Base-by-base conservation (phyloP, 1,140 invertebrate genomes). In the Zaprionus africanus region DNA sequence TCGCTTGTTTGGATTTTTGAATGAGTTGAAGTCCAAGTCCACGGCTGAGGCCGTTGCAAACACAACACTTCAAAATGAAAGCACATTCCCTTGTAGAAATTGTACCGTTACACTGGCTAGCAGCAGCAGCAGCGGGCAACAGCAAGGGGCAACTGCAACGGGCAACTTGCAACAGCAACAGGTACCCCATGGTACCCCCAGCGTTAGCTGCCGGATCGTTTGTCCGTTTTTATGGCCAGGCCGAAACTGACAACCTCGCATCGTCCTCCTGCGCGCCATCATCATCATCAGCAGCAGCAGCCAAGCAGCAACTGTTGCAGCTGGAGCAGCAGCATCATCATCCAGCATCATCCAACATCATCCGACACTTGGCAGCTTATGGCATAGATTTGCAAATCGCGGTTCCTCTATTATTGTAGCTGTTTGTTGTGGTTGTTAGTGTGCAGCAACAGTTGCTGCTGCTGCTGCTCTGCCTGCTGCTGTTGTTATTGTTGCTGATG, bases 11-110 rank as follows among this genome's bases (percentile, higher is more conserved):
- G 59, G 46, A 65, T 76, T 76, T 78, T 65, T 75, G 72, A 75
- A 78, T 75, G 66, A 69, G 65, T 59, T 58, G 76, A 62, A 68
- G 71, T 67, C 70, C 61, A 67, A 73, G 71, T 75, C 65, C 76
- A 69, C n/a, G 12, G 19, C 59, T 64, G 41, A n/a, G 79, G 69
- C 79, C 63, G 79, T 49, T 78, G 83, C 77, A 87, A 78, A 79
- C 66, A 85, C 83, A 90, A 88, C 85, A 88, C 85, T 90, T 88
- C 85, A 90, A 90, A 90, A 90, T 90, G 86, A 90, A 90, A 90
- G 85, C 85, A 90, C 86, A 90, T 90, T 90, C 86, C 85, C 85
- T 90, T 90, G 85, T 85, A 90, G 85, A 90, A 85, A 90, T 86
- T 90, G 78, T 90, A 90, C 85, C 85, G 85, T 90, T 90, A 88